Evolutionary conservation across 2,888 invertebrate genomes (phyloP), one percentile per base, ranked within the genome.

Genomic region (Lysandra bellargus): DNA sequence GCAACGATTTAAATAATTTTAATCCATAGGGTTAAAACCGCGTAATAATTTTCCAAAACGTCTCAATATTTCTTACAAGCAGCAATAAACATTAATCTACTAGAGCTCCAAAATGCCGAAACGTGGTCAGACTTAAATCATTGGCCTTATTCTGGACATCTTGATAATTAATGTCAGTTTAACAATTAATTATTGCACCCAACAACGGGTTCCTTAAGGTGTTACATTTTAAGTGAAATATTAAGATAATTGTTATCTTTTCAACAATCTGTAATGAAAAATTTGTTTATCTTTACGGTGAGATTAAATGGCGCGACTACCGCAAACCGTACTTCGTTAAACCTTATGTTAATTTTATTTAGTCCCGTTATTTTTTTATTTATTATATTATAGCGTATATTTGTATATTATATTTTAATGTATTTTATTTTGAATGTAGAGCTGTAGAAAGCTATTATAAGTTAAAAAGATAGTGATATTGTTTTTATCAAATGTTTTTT

Each of bases 191-290:
- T 76, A 17, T 33, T 53, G 53, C 44, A 44, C 75, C 44, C 74
- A 49, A 53, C 14, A 57, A 57, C 76, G 53, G 76, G 76, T 76
- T 53, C 57, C n/a, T 53, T 76, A 57, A 76, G 76, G 57, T 76
- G 76, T 57, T 76, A 76, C 76, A 57, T 76, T 76, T 76, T 76
- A 76, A 76, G 76, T 76, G 57, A 76, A 76, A 53, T 76, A 76
- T 76, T 76, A 33, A 57, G 76, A 76, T 76, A 57, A 57, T 53
- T 57, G 57, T 6, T 76, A 76, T 76, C 76, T 76, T 53, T 33
- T 33, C 2, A 57, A 76, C 23, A 23, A 75, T 76, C 76, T 76
- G 76, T 53, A 57, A 76, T 76, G 76, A 76, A 53, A 76, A 53
- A 57, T 76, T 14, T 57, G 76, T 76, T 76, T 76, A 53, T 76